These are phyloP conservation scores for Chymomyza costata DNA, from an alignment of 1,140 invertebrate genomes.

Conservation along the genomic window DNA sequence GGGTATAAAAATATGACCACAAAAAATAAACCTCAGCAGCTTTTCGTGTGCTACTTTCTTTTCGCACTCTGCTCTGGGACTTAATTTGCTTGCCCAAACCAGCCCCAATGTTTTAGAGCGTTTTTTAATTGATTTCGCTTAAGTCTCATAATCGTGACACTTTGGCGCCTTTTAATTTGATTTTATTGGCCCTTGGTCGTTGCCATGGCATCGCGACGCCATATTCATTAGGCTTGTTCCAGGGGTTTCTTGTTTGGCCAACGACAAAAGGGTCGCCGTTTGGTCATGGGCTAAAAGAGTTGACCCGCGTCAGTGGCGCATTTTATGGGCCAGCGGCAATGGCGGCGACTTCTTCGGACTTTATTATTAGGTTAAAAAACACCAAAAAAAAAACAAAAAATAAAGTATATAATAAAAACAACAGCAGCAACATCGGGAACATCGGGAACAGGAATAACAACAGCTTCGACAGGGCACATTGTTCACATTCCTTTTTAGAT, in stretches of 20 bases:
- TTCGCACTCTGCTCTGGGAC: neutral
- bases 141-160: slow-evolving; percentile 71
- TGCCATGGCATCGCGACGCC: too few relatives aligned
- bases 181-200: slow-evolving; percentile 56
- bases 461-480: slow-evolving; percentile 24
- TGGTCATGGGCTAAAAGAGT: slow-evolving; percentile 18
- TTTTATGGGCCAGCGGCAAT: too few relatives aligned
- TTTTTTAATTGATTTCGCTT: slow-evolving; percentile 69
- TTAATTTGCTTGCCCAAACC: neutral
- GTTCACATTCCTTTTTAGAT: slow-evolving; percentile 46
- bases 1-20: too few relatives aligned
- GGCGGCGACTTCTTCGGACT: slow-evolving; percentile 50
- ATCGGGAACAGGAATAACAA: slow-evolving; percentile 13
- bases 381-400: slow-evolving; percentile 2
- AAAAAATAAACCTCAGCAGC: neutral
- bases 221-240: neutral
- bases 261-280: too few relatives aligned
- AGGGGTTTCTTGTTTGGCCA: too few relatives aligned
- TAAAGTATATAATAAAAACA: slow-evolving; percentile 15
- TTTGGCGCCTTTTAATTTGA: slow-evolving; percentile 73
- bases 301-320: slow-evolving; percentile 64
- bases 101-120: too few relatives aligned
- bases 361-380: slow-evolving; percentile 53
- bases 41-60: slow-evolving; percentile 29
- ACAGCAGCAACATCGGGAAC: slow-evolving; percentile 6